Conservation (phyloP, 2,113 vertebrate genomes). For the Mastomys coucha region DNA sequence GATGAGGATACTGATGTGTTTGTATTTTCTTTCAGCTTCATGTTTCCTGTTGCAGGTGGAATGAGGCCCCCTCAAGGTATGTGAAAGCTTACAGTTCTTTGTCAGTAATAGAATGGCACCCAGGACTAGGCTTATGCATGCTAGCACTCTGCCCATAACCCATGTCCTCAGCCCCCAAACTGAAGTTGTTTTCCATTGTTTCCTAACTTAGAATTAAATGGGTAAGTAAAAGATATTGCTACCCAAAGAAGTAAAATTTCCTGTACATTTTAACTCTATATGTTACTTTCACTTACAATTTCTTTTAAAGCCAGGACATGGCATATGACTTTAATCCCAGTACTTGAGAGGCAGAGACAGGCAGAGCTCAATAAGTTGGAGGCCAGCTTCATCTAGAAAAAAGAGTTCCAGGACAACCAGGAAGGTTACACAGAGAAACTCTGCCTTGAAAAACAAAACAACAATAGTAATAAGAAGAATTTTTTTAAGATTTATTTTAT, state of each 20-base stretch:
- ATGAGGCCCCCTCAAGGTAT: constrained; percentile 96
- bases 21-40: constrained; percentile 91
- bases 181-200: neutral
- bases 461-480: too few relatives aligned
- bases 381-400: neutral
- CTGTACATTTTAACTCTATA: neutral
- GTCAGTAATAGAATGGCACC: neutral
- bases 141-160: neutral
- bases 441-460: neutral
- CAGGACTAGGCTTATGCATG: neutral
- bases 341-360: neutral
- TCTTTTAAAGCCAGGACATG: neutral
- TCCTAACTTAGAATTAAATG: constrained; percentile 43
- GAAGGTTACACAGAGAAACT: neutral
- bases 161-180: neutral
- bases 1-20: neutral
- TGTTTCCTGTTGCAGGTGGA: constrained; percentile 95
- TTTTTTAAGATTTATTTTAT: too few relatives aligned
- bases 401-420: neutral
- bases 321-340: neutral
- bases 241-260: constrained; percentile 31
- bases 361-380: neutral
- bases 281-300: constrained; percentile 34
- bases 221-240: neutral
- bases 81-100: constrained; percentile 65